Evolutionary conservation across 2,888 invertebrate species (phyloP).

Genomic region (Lordiphosa andalusiaca): DNA sequence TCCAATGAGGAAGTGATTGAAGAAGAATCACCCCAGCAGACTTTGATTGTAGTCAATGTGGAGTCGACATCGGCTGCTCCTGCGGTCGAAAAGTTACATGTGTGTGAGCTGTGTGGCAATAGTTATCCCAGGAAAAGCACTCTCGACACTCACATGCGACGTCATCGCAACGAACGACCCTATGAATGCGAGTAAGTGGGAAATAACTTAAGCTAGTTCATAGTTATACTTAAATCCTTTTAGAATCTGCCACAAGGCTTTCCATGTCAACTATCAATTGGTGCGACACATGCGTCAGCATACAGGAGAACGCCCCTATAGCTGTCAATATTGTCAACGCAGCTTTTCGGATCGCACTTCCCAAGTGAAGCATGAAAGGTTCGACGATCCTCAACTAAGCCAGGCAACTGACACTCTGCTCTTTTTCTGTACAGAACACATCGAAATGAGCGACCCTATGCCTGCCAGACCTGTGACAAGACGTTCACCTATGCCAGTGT

Average conservation of each 20-base stretch:
- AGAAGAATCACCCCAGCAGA: conserved; percentile 20
- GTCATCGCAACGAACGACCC: conserved; percentile 78
- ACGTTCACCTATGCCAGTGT: conserved; percentile 79
- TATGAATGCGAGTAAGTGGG: conserved; percentile 78
- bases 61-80: conserved; percentile 6
- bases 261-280: conserved; percentile 79
- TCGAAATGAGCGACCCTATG: conserved; percentile 78
- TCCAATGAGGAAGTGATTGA: conserved; percentile 49
- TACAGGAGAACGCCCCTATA: conserved; percentile 78
- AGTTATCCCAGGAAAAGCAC: conserved; percentile 77
- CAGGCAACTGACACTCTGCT: neutral
- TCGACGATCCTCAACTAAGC: neutral
- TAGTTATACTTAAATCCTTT: neutral
- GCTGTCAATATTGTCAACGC: conserved; percentile 77
- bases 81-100: conserved; percentile 49
- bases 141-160: conserved; percentile 78
- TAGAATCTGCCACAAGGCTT: conserved; percentile 78
- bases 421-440: conserved; percentile 64
- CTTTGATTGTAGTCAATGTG: conserved; percentile 13
- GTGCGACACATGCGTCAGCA: conserved; percentile 79
- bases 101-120: conserved; percentile 79
- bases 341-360: conserved; percentile 79
- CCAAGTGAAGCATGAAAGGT: conserved; percentile 78
- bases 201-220: no score
- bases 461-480: conserved; percentile 78